Evolutionary conservation across 1,140 invertebrate genomes (phyloP).

Genomic region (Polypedilum pembai): DNA sequence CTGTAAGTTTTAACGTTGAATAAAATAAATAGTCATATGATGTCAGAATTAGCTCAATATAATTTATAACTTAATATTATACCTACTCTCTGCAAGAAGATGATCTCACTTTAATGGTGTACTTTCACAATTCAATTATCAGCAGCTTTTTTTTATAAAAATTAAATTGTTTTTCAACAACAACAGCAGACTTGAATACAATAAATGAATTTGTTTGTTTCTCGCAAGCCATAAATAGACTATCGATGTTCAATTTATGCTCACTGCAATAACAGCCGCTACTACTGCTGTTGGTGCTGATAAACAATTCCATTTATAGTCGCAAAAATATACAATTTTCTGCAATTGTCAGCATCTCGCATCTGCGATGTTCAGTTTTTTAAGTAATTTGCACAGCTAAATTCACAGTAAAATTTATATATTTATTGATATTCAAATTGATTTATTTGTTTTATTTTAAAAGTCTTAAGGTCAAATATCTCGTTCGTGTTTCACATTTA

Average conservation of each 20-base stretch:
- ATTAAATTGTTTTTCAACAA: neutral
- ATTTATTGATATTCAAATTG: neutral
- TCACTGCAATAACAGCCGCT: neutral
- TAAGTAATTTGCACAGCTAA: neutral
- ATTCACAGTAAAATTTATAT: neutral
- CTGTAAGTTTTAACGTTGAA: no score
- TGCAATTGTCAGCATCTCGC: neutral
- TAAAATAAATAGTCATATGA: no score
- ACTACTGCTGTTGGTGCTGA: neutral
- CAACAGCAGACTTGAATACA: neutral
- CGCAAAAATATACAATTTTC: neutral
- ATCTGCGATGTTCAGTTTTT: neutral
- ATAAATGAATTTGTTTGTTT: neutral
- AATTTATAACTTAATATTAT: no score
- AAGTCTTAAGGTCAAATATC: neutral
- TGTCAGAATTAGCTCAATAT: no score
- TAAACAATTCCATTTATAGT: slow-evolving; percentile 13
- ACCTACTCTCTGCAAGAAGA: no score
- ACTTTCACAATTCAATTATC: no score
- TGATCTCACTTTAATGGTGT: no score
- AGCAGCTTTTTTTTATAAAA: neutral
- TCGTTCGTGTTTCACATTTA: neutral
- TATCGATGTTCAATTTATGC: neutral
- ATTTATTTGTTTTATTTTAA: neutral
- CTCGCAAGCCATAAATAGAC: neutral